Conservation (phyloP, 2,113 vertebrate species). For the Hemiscyllium ocellatum region DNA sequence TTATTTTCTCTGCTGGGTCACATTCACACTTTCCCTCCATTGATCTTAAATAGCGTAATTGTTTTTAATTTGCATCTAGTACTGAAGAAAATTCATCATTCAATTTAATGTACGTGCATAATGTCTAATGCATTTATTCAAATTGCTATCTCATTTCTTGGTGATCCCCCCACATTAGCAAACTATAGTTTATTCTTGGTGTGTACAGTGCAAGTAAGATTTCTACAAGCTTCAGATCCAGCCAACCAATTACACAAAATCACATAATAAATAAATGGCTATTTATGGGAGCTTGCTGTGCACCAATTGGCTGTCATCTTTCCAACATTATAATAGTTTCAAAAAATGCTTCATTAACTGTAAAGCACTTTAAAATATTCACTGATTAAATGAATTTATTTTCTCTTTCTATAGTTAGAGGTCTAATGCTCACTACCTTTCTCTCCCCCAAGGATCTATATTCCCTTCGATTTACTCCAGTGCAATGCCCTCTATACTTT, state of each 20-base stretch:
- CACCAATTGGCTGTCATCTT: too few relatives aligned
- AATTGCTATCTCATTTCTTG: neutral
- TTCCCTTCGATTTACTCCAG: too few relatives aligned
- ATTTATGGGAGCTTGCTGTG: too few relatives aligned
- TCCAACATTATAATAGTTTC: too few relatives aligned
- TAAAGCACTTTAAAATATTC: too few relatives aligned
- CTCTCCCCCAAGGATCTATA: too few relatives aligned
- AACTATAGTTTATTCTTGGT: neutral
- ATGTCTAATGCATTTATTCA: neutral
- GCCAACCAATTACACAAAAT: neutral
- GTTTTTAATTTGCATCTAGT: neutral
- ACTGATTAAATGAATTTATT: too few relatives aligned
- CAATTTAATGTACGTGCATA: neutral
- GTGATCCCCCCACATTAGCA: too few relatives aligned
- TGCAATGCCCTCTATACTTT: neutral
- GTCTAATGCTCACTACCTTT: too few relatives aligned
- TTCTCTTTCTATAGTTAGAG: too few relatives aligned
- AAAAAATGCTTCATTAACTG: too few relatives aligned
- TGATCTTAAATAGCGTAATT: neutral
- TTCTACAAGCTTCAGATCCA: neutral
- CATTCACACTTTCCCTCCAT: neutral
- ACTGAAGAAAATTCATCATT: constrained; percentile 5
- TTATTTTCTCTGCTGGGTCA: constrained; percentile 10
- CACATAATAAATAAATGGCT: neutral
- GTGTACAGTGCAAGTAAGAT: neutral